Conservation (phyloP, 2,888 invertebrate genomes). For the Strigamia transsilvanica region DNA sequence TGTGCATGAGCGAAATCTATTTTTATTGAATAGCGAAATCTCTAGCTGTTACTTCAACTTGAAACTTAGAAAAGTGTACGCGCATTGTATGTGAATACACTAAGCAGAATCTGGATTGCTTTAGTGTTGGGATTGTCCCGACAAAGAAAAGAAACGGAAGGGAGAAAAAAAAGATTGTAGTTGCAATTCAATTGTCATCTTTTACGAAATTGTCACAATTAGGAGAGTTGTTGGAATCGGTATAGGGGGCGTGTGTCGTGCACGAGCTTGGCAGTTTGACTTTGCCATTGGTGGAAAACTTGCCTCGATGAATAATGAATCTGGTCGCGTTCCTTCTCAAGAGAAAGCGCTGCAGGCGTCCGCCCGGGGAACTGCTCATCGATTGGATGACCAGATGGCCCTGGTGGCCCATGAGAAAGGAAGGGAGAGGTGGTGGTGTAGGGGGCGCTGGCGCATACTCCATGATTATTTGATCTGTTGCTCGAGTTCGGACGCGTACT, state of each 20-base stretch:
- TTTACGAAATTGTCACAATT: constrained; percentile 43
- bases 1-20: no score
- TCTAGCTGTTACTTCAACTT: no score
- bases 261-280: constrained; percentile 45
- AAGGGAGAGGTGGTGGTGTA: background rate
- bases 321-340: constrained; percentile 33
- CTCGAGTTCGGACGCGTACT: constrained; percentile 38
- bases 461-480: constrained; percentile 48
- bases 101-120: no score
- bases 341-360: constrained; percentile 49
- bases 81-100: no score
- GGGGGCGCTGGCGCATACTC: constrained; percentile 24
- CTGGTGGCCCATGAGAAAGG: constrained; percentile 46
- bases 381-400: constrained; percentile 46
- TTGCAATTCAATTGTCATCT: constrained; percentile 18
- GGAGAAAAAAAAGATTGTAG: background rate
- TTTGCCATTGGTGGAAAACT: constrained; percentile 48
- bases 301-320: constrained; percentile 46
- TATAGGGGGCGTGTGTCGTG: constrained; percentile 43
- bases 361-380: constrained; percentile 49
- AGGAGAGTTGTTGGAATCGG: constrained; percentile 23
- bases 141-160: no score
- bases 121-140: no score
- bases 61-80: no score
- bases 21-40: no score